phyloP scores from a whole-genome alignment of 2,888 invertebrate genomes.

The Eupithecia abbreviata region DNA sequence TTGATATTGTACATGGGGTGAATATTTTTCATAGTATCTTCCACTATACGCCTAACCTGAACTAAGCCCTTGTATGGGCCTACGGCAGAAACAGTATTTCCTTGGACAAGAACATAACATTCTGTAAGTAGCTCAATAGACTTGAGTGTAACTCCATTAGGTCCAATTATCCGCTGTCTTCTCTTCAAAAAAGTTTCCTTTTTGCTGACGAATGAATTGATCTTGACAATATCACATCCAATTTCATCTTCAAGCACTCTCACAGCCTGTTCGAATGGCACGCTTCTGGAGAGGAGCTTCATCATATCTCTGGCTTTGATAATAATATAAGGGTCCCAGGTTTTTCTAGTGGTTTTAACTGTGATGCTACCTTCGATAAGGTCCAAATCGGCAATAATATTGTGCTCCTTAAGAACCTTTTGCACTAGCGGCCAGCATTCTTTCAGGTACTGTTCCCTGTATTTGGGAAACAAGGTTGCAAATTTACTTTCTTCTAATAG shows the following conservation, averaged over 20 bases:
- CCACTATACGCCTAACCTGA: constrained; percentile 94
- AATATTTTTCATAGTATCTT: constrained; percentile 99
- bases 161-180: constrained; percentile 96
- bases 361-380: constrained; percentile 97
- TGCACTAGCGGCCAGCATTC: constrained; percentile 98
- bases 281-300: constrained; percentile 96
- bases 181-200: constrained; percentile 97
- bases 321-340: constrained; percentile 99
- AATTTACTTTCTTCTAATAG: constrained; percentile 97
- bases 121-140: constrained; percentile 97
- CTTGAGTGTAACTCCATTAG: constrained; percentile 98
- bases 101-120: constrained; percentile 98
- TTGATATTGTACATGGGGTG: constrained; percentile 99
- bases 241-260: constrained; percentile 94
- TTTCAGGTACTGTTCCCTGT: constrained; percentile 96
- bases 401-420: constrained; percentile 91
- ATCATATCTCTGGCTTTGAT: constrained; percentile 98
- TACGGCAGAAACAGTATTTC: constrained; percentile 98
- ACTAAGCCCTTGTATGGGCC: constrained; percentile 96
- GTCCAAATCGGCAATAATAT: constrained; percentile 94
- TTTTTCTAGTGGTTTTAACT: constrained; percentile 97
- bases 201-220: constrained; percentile 94
- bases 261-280: constrained; percentile 97
- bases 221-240: constrained; percentile 98
- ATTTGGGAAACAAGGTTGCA: constrained; percentile 98